Conservation (phyloP, 2,113 vertebrate genomes). For the Piaya cayana region DNA sequence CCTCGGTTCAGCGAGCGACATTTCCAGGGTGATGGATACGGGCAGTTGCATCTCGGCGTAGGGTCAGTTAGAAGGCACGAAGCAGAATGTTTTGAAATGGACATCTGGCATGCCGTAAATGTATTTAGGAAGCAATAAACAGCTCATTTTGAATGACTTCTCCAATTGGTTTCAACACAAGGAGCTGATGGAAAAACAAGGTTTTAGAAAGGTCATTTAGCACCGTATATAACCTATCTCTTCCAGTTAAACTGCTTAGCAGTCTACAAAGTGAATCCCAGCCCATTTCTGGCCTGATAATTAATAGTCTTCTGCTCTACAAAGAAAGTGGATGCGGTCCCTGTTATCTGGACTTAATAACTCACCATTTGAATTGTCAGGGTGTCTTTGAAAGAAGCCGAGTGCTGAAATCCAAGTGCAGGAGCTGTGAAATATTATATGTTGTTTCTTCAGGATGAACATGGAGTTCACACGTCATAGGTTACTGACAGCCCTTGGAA, state of each 20-base stretch:
- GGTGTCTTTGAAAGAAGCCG: slow-evolving; percentile 4
- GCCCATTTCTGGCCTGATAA: slow-evolving; percentile 48
- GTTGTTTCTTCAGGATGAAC: neutral
- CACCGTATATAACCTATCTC: slow-evolving; percentile 64
- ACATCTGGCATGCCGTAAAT: slow-evolving; percentile 73
- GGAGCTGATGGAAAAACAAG: slow-evolving; percentile 69
- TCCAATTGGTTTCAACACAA: slow-evolving; percentile 73
- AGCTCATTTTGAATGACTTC: slow-evolving; percentile 69
- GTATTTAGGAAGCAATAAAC: slow-evolving; percentile 77
- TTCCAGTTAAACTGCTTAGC: slow-evolving; percentile 60
- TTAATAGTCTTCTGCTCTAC: slow-evolving; percentile 46
- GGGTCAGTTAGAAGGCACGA: slow-evolving; percentile 52
- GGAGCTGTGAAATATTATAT: neutral
- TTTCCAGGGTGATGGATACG: slow-evolving; percentile 1
- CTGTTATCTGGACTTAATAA: slow-evolving; percentile 18
- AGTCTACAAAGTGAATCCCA: slow-evolving; percentile 59
- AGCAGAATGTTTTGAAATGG: slow-evolving; percentile 57
- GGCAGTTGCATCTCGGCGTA: neutral
- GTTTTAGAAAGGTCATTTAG: slow-evolving; percentile 73
- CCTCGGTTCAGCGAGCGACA: neutral
- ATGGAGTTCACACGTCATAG: neutral
- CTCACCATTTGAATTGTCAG: slow-evolving; percentile 19
- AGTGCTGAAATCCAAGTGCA: slow-evolving; percentile 20
- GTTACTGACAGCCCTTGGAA: neutral
- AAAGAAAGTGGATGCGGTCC: neutral